Evolutionary conservation across 2,113 vertebrate species (phyloP).

Genomic region (Pholis gunnellus): DNA sequence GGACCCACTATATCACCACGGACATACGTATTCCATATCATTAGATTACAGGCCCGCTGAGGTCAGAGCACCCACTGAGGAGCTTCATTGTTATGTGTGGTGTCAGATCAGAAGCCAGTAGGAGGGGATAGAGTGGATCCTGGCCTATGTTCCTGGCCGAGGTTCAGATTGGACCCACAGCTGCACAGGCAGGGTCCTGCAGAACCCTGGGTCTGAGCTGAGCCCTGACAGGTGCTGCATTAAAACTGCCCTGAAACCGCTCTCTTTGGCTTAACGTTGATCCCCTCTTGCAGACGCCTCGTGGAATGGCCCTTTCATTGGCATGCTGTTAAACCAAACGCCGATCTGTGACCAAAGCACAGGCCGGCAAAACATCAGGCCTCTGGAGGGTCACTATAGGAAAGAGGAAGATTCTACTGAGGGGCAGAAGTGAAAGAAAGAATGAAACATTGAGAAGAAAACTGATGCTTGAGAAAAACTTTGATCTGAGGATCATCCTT

Average conservation of each 20-base stretch:
- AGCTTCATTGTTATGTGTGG: slow-evolving; percentile 68
- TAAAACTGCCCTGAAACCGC: slow-evolving; percentile 64
- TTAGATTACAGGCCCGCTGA: slow-evolving; percentile 71
- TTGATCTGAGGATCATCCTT: slow-evolving; percentile 25
- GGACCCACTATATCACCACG: slow-evolving; percentile 56
- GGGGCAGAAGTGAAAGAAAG: slow-evolving; percentile 8
- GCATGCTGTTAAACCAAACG: slow-evolving; percentile 66
- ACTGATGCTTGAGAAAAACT: neutral
- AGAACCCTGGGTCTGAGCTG: slow-evolving; percentile 65
- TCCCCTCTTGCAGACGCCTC: slow-evolving; percentile 66
- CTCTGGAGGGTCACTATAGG: slow-evolving; percentile 5
- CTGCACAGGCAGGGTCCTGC: slow-evolving; percentile 66
- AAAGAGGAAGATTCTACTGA: slow-evolving; percentile 21
- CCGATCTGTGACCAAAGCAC: slow-evolving; percentile 59
- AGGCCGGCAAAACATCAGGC: slow-evolving; percentile 34
- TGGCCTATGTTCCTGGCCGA: slow-evolving; percentile 48
- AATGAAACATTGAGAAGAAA: slow-evolving; percentile 11
- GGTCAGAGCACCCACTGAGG: slow-evolving; percentile 64
- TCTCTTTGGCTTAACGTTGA: slow-evolving; percentile 74
- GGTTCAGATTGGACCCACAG: slow-evolving; percentile 73
- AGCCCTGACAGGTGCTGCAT: slow-evolving; percentile 81
- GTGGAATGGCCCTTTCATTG: slow-evolving; percentile 60
- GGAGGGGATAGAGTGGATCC: slow-evolving; percentile 37
- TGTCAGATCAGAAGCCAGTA: slow-evolving; percentile 69
- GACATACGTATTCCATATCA: slow-evolving; percentile 75